phyloP scores from a whole-genome alignment of 2,797 vertebrate genomes.

The Lacerta bilineata region DNA sequence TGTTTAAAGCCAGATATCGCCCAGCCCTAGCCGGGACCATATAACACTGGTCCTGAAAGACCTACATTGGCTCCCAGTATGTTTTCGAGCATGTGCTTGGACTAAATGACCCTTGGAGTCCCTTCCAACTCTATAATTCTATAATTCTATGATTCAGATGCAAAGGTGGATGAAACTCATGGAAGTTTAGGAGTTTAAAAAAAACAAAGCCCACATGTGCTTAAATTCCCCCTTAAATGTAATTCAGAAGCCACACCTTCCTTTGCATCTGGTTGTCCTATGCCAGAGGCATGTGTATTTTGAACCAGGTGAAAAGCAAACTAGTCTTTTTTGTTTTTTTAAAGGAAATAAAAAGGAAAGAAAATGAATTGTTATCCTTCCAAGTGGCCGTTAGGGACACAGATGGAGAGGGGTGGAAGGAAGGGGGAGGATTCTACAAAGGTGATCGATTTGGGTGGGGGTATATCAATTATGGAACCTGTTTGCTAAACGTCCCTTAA shows the following conservation, averaged over 20 bases:
- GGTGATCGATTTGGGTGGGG: conserved; percentile 37
- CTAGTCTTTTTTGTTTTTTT: too few species aligned
- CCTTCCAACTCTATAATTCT: too few species aligned
- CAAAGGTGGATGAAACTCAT: neutral
- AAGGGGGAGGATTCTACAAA: neutral
- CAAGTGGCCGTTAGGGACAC: conserved; percentile 3
- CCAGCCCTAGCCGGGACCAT: too few species aligned
- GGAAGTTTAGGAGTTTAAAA: neutral
- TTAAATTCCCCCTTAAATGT: neutral
- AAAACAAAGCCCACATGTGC: neutral
- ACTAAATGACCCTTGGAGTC: too few species aligned
- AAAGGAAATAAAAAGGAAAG: neutral
- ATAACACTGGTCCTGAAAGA: too few species aligned
- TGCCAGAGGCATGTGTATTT: neutral
- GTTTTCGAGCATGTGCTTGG: too few species aligned
- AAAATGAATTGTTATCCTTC: conserved; percentile 18
- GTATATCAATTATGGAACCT: conserved; percentile 49
- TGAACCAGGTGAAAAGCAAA: neutral
- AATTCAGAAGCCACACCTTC: neutral
- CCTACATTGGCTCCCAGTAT: too few species aligned
- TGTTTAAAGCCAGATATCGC: too few species aligned
- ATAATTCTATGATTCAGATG: too few species aligned
- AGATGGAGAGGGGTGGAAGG: conserved; percentile 1
- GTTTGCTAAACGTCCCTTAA: conserved; percentile 51
- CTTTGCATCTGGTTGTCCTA: neutral